Evolutionary conservation across 2,888 invertebrate genomes (phyloP).

Genomic region (Keiferia lycopersicella): DNA sequence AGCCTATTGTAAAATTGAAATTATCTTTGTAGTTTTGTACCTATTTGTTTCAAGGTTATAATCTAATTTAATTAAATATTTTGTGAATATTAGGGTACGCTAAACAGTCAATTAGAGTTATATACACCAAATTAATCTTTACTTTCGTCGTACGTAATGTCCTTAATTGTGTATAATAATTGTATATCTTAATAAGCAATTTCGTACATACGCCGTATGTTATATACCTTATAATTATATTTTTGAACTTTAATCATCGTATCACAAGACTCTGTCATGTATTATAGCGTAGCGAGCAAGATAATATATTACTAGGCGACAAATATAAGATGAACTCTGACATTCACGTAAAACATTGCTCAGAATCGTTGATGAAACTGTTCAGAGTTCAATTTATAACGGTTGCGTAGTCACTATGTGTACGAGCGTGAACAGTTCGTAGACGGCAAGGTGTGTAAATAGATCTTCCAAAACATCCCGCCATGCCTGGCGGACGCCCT

Average conservation of each 20-base stretch:
- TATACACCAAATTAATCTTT: background rate
- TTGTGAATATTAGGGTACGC: no score
- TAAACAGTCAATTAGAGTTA: background rate
- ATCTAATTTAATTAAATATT: no score
- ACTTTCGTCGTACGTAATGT: background rate
- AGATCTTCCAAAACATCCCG: conserved; percentile 4
- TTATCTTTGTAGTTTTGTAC: no score
- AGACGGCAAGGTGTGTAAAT: conserved; percentile 7
- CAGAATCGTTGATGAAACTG: background rate
- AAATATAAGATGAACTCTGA: background rate
- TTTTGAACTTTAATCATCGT: background rate
- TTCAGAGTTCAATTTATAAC: background rate
- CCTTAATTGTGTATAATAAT: background rate
- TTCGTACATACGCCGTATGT: background rate
- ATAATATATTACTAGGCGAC: background rate
- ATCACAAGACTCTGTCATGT: background rate
- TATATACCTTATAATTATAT: no score
- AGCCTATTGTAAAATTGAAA: no score
- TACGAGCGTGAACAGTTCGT: conserved; percentile 2
- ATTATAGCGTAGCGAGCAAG: conserved; percentile 3
- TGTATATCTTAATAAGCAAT: background rate
- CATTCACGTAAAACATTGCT: background rate
- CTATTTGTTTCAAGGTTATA: no score
- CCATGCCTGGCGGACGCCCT: background rate
- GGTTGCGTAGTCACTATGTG: background rate